Percentiles rank a stretch among this genome's conserved stretches.
Evolutionary conservation across 2,888 invertebrate species (phyloP).

Genomic region (Lochmaea capreae): DNA sequence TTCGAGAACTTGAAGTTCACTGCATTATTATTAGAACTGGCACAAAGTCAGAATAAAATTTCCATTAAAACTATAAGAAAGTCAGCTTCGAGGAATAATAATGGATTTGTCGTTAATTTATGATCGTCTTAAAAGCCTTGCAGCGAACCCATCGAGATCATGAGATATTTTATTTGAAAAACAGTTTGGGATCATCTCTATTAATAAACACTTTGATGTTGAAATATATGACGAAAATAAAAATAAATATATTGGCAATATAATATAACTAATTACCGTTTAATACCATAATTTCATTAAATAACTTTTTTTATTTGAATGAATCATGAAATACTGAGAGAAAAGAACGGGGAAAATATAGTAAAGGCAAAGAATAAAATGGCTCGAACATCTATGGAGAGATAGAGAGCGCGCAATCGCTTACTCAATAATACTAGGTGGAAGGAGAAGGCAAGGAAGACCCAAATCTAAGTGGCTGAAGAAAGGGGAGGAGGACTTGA

Average conservation of each 20-base stretch:
- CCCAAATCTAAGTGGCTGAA: too few species aligned
- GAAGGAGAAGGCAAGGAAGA: too few species aligned
- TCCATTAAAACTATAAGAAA: constrained; percentile 39
- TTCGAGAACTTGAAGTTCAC: constrained; percentile 24
- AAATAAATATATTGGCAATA: background rate
- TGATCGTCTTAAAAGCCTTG: constrained; percentile 18
- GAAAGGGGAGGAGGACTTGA: too few species aligned
- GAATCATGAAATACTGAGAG: too few species aligned
- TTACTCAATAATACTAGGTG: too few species aligned
- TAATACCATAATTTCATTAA: too few species aligned
- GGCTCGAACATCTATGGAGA: too few species aligned
- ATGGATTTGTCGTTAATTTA: constrained; percentile 30
- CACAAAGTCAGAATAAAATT: constrained; percentile 36
- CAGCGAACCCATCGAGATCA: background rate
- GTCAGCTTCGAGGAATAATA: constrained; percentile 34
- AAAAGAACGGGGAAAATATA: too few species aligned
- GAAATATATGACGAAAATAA: background rate
- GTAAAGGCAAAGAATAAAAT: too few species aligned
- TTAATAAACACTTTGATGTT: background rate
- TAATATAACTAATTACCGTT: background rate
- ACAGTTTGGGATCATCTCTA: background rate
- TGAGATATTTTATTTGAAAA: constrained; percentile 1
- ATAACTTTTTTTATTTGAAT: too few species aligned
- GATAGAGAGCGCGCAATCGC: too few species aligned
- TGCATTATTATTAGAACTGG: constrained; percentile 31